phyloP scores from a whole-genome alignment of 2,113 vertebrate genomes.

The Serilophus lunatus region DNA sequence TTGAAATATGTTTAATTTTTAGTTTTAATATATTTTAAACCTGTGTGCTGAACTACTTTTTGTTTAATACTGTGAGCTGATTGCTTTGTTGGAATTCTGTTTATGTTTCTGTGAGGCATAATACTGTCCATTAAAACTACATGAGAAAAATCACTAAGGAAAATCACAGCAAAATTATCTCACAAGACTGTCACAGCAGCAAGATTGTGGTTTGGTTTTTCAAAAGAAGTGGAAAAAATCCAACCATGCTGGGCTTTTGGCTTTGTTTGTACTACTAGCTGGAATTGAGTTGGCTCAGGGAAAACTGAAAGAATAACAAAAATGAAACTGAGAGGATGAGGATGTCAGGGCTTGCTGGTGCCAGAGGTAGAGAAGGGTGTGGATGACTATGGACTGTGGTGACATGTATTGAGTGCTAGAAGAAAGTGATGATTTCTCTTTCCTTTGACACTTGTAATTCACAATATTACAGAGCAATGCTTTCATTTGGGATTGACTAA shows the following conservation, averaged over 20 bases:
- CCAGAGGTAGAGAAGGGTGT: background rate
- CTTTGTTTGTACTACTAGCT: background rate
- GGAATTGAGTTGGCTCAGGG: background rate
- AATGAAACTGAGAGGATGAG: background rate
- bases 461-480: background rate
- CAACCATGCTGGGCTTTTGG: conserved; percentile 2
- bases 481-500: background rate
- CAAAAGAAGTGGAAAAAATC: conserved; percentile 1
- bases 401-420: background rate
- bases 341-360: background rate
- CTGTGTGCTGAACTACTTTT: background rate
- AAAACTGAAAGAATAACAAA: background rate
- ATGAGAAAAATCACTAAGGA: background rate
- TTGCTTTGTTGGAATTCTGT: background rate
- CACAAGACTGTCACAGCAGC: background rate
- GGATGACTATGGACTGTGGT: background rate
- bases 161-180: conserved; percentile 26
- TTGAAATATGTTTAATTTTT: background rate
- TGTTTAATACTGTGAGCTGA: background rate
- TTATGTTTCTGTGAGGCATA: background rate
- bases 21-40: background rate
- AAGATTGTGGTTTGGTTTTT: background rate
- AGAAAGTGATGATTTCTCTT: background rate
- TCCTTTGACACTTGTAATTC: background rate
- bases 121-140: background rate